phyloP scores from a whole-genome alignment of 2,113 vertebrate genomes.

The Peromyscus californicus region DNA sequence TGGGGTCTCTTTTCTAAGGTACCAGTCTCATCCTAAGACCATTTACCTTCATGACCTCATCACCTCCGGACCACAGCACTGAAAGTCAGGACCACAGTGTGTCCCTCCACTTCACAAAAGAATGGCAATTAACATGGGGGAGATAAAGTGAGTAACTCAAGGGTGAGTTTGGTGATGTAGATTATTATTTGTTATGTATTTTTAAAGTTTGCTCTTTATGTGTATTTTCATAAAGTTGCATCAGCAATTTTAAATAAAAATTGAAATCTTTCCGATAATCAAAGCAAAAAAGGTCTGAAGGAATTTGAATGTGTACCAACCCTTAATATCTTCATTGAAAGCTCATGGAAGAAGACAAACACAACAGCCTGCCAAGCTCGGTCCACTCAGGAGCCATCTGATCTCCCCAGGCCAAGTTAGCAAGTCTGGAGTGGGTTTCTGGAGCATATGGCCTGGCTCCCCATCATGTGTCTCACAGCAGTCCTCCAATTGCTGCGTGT shows the following conservation, averaged over 20 bases:
- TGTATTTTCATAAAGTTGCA: background rate
- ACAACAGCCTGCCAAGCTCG: background rate
- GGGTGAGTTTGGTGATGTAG: accelerated
- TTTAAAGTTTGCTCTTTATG: background rate
- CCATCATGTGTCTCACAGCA: background rate
- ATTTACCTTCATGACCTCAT: background rate
- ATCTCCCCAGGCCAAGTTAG: background rate
- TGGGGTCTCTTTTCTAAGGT: too few species aligned
- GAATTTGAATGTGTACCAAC: background rate
- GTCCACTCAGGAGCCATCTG: background rate
- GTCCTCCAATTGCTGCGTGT: background rate
- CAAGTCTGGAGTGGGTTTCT: background rate
- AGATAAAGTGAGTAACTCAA: background rate
- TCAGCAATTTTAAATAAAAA: background rate
- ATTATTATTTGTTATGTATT: background rate
- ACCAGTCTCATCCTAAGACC: background rate
- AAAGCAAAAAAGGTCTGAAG: background rate
- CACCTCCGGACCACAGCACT: too few species aligned
- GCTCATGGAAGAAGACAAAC: background rate
- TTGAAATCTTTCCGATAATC: background rate
- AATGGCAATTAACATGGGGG: background rate
- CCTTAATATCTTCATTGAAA: slow-evolving; percentile 27
- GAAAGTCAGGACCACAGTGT: background rate
- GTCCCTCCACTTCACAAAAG: too few species aligned
- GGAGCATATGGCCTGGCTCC: background rate